Evolutionary conservation across 2,797 vertebrate genomes (phyloP).

Genomic region (Spatula versicolor): DNA sequence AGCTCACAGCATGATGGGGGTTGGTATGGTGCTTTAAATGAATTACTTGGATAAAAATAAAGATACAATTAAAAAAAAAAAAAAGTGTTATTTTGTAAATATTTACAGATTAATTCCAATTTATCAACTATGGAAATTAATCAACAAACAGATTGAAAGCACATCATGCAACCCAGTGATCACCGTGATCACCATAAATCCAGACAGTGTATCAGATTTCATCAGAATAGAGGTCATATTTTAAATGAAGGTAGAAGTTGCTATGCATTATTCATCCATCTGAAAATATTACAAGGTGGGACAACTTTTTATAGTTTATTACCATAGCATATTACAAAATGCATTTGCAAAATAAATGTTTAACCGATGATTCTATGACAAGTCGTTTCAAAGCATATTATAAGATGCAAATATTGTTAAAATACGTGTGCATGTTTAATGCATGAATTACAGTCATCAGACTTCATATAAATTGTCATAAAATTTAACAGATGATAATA

Average conservation of each 20-base stretch:
- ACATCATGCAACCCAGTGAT: slow-evolving; percentile 3
- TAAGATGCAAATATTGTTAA: slow-evolving; percentile 79
- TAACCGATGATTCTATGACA: slow-evolving; percentile 62
- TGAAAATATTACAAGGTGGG: slow-evolving; percentile 69
- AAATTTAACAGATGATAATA: slow-evolving; percentile 75
- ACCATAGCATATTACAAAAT: slow-evolving; percentile 65
- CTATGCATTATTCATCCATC: slow-evolving; percentile 60
- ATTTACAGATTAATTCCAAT: slow-evolving; percentile 60
- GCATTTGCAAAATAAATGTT: slow-evolving; percentile 73
- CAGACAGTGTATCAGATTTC: slow-evolving; percentile 55
- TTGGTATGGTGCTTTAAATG: background rate
- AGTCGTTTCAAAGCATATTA: slow-evolving; percentile 72
- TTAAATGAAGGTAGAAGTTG: slow-evolving; percentile 58
- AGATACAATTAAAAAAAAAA: background rate
- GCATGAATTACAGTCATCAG: slow-evolving; percentile 71
- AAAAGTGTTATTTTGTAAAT: slow-evolving; percentile 28
- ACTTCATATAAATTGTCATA: slow-evolving; percentile 62
- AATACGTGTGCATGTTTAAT: slow-evolving; percentile 78
- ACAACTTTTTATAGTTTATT: slow-evolving; percentile 66
- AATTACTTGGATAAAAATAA: slow-evolving; percentile 15
- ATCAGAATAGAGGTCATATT: slow-evolving; percentile 62
- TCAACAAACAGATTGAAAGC: slow-evolving; percentile 39
- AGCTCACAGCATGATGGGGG: background rate
- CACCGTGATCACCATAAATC: slow-evolving; percentile 41
- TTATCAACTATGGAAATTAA: slow-evolving; percentile 46